phyloP scores from a whole-genome alignment of 2,888 invertebrate species.

The Macropis europaea region DNA sequence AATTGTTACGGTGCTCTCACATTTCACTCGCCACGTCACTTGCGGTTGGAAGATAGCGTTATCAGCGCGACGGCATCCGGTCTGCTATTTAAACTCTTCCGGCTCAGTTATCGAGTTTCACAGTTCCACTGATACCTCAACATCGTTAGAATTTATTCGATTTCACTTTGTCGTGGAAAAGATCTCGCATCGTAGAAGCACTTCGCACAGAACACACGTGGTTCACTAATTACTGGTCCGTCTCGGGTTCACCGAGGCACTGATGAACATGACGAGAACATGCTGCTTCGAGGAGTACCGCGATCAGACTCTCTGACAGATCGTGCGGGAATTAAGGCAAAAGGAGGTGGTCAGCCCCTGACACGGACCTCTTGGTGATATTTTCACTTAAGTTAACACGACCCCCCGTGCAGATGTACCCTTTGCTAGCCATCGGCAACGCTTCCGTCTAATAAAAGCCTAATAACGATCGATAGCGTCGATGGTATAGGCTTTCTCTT shows the following conservation, averaged over 20 bases:
- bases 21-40: not conserved
- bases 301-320: conserved; percentile 58
- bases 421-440: conserved; percentile 58
- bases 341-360: conserved; percentile 57
- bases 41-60: conserved; percentile 18
- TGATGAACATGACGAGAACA: not conserved
- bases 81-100: conserved; percentile 27
- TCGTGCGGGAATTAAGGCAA: conserved; percentile 48
- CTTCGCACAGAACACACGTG: not conserved
- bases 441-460: conserved; percentile 76
- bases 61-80: conserved; percentile 48
- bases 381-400: conserved; percentile 77
- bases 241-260: not conserved
- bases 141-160: no score
- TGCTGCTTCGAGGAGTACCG: conserved; percentile 34
- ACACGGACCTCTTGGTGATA: conserved; percentile 73
- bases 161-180: no score
- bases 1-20: not conserved
- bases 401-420: conserved; percentile 68
- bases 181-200: not conserved
- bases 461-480: conserved; percentile 73
- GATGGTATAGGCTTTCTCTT: conserved; percentile 49
- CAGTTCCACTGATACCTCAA: no score
- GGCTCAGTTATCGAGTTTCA: not conserved
- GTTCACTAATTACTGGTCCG: not conserved